phyloP scores from a whole-genome alignment of 2,113 vertebrate species.

The Tychaedon coryphoeus region DNA sequence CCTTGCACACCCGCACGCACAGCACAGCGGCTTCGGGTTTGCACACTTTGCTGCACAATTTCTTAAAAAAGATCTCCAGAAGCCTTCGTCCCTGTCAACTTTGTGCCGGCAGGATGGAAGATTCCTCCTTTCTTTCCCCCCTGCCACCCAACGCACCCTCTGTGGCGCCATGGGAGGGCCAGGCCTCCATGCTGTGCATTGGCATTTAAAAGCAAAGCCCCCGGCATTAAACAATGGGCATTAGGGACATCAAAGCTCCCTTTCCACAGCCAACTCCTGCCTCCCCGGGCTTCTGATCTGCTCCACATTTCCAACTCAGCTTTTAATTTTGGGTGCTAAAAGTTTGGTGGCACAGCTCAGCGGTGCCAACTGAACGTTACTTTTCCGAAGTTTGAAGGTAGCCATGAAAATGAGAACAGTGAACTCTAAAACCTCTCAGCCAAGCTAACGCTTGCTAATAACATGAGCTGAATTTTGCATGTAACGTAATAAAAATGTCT shows the following conservation, averaged over 20 bases:
- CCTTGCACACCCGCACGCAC: not conserved
- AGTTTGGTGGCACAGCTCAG: not conserved
- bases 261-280: not conserved
- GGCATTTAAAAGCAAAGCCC: conserved; percentile 35
- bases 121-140: not conserved
- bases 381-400: not conserved
- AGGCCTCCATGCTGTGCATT: conserved; percentile 47
- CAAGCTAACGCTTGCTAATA: not conserved
- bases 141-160: conserved; percentile 22
- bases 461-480: not conserved
- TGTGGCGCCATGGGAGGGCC: conserved; percentile 29
- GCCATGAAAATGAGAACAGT: not conserved
- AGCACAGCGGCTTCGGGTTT: not conserved
- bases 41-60: not conserved
- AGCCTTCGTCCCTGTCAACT: not conserved
- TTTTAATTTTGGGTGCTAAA: conserved; percentile 43
- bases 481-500: fast-evolving
- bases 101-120: not conserved
- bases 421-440: not conserved
- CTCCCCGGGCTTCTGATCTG: not conserved
- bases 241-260: not conserved
- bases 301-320: not conserved
- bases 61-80: conserved; percentile 34
- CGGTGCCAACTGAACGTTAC: not conserved
- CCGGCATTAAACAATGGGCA: conserved; percentile 48